Base-by-base conservation (phyloP, 1,140 invertebrate species). In the Vanessa tameamea region DNA sequence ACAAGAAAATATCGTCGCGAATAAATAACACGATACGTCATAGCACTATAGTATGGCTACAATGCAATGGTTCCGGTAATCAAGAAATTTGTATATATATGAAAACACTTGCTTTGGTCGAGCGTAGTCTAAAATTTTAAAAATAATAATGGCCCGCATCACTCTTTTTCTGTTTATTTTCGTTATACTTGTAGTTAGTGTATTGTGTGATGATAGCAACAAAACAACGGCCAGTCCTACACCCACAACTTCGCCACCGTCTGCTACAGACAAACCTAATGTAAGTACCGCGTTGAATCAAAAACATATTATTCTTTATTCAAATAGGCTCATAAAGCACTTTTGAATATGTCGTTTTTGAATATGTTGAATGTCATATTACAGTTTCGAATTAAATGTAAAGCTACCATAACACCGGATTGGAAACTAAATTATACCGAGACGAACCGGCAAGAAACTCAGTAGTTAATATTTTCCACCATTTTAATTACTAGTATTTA, bases 11-110 rank as follows among this genome's bases (percentile, higher is more conserved):
- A 2, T 31, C 26, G 26, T 2, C 26, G 26, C 26, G 26, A 31
- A 31, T 43, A 61, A 5, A 73, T 31, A 31, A 31, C 26, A 31
- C 26, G 26, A 31, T 69, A 69, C 48, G 53, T 67, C 50, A 71
- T 57, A 77, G 37, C 47, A 50, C 64, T 67, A 43, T 64, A 67
- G 69, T 51, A 31, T 64, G 23, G 9, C 48, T 20, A 78, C 71
- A 79, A 84, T 68, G 13, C 16, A 53, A 53, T 47, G 15, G 80
- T 78, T 79, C 73, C 80, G 81, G 76, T 37, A 78, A 79, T 86
- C 70, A 81, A 67, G 61, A 70, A 47, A 6, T 66, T n/a, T 76
- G 70, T 83, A 82, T 84, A 57, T 57, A 87, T 82, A 84, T 75
- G 79, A 72, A 77, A 77, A 48, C 23, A 57, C 55, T 69, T 61